Conservation (phyloP, 2,797 vertebrate species). For the Harpagifer antarcticus region DNA sequence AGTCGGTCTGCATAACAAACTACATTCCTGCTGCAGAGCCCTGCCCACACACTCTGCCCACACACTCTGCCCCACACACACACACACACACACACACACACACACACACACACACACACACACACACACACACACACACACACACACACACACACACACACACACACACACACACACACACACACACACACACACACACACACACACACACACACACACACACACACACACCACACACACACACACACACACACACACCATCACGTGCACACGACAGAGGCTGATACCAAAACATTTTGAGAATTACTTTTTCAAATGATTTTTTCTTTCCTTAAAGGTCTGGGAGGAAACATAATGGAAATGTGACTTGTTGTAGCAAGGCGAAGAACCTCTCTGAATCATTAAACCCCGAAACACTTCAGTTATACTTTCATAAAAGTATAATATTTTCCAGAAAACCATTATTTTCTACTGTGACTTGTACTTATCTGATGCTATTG, state of each 20-base stretch:
- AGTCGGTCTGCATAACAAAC: constrained; percentile 69
- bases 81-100: not conserved
- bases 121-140: not conserved
- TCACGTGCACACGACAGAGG: not conserved
- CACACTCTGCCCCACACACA: not conserved
- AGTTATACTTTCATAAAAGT: not conserved
- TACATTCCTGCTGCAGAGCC: constrained; percentile 51
- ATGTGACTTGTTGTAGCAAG: not conserved
- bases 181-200: not conserved
- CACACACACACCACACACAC: not conserved
- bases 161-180: not conserved
- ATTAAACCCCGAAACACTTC: not conserved
- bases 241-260: too few species aligned
- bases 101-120: not conserved
- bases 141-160: not conserved
- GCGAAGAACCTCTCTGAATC: not conserved
- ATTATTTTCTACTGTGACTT: not conserved
- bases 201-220: not conserved
- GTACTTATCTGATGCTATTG: too few species aligned
- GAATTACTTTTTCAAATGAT: constrained; percentile 1
- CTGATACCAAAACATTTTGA: not conserved
- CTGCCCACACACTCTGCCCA: constrained; percentile 5
- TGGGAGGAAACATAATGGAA: not conserved
- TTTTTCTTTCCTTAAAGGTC: not conserved
- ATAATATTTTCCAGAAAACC: not conserved